Evolutionary conservation across 2,797 vertebrate species (phyloP).

Genomic region (Cynopterus sphinx): DNA sequence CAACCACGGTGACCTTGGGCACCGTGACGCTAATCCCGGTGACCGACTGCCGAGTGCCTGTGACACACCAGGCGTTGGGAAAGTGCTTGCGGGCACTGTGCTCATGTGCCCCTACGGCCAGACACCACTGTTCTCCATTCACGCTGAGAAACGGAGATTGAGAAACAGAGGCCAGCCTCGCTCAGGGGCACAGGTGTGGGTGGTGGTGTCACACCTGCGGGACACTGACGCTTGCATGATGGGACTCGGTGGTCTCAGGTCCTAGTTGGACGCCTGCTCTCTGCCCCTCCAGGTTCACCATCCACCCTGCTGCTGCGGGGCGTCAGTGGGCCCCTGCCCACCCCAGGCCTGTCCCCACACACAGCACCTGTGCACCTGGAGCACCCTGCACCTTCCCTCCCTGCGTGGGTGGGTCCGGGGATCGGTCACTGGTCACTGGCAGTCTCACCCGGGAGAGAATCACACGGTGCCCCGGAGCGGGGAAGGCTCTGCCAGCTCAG

Average conservation of each 20-base stretch:
- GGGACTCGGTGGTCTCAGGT: neutral
- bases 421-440: neutral
- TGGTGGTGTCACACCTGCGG: neutral
- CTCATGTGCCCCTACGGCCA: neutral
- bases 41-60: neutral
- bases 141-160: neutral
- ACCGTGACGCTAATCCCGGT: neutral
- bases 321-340: neutral
- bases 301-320: neutral
- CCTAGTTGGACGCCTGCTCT: neutral
- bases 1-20: neutral
- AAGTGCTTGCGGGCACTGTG: neutral
- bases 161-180: neutral
- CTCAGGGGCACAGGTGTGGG: neutral
- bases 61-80: neutral
- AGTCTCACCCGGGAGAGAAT: neutral
- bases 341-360: neutral
- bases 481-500: neutral
- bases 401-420: neutral
- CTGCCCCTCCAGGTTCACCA: neutral
- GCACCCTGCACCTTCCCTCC: neutral
- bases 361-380: neutral
- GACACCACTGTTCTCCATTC: neutral
- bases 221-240: fast-evolving
- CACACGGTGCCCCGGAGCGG: too few species aligned